Conservation (phyloP, 2,797 vertebrate species). For the Botia kubotai region DNA sequence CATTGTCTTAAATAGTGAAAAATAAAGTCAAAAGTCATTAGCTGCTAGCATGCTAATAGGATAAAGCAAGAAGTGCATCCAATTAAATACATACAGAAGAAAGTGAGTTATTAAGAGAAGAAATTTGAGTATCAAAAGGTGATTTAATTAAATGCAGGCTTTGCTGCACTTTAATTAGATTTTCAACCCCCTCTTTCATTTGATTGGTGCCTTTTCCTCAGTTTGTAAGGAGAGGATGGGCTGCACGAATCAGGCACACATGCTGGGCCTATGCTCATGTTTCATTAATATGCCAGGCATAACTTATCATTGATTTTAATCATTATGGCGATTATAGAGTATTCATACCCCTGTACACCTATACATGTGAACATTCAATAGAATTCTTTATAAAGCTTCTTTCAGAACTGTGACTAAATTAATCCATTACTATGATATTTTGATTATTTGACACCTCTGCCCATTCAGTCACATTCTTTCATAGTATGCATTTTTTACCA, state of each 20-base stretch:
- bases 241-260: conserved; percentile 51
- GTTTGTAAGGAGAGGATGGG: conserved; percentile 50
- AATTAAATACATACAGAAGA: conserved; percentile 62
- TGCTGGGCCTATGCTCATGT: conserved; percentile 59
- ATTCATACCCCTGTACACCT: conserved; percentile 67
- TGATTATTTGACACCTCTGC: neutral
- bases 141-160: conserved; percentile 70
- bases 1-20: neutral
- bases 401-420: conserved; percentile 24
- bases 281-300: conserved; percentile 68
- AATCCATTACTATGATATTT: neutral
- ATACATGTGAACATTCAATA: conserved; percentile 43
- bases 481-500: neutral
- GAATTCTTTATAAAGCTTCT: conserved; percentile 1
- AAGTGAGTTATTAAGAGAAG: conserved; percentile 71
- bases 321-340: conserved; percentile 66
- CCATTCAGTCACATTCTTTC: neutral
- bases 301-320: conserved; percentile 65
- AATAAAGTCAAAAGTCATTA: conserved; percentile 29
- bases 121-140: conserved; percentile 68
- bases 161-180: conserved; percentile 70
- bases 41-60: conserved; percentile 11
- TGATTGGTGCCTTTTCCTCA: conserved; percentile 45
- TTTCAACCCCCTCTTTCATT: conserved; percentile 67
- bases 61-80: conserved; percentile 41